Conservation (phyloP, 2,797 vertebrate species). For the Sardinella longiceps region DNA sequence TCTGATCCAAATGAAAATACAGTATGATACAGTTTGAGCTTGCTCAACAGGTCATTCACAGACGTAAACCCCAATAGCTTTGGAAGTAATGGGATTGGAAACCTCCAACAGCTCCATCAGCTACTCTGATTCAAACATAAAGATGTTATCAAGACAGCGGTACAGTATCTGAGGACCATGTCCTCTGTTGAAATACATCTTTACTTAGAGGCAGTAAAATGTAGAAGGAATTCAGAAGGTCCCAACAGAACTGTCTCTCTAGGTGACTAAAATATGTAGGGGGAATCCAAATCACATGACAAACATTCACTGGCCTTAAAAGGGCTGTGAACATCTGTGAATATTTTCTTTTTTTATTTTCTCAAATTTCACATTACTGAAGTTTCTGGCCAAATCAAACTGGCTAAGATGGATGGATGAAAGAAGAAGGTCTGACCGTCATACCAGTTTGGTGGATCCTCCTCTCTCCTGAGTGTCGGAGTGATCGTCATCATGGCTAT, state of each 20-base stretch:
- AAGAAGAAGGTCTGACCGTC: background rate
- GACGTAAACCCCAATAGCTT: background rate
- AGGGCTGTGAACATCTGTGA: background rate
- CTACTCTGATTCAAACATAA: background rate
- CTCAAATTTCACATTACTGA: background rate
- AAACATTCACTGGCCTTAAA: background rate
- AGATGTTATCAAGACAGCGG: background rate
- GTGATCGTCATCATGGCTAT: conserved; percentile 64
- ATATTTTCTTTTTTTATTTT: too few species aligned
- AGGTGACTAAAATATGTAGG: background rate
- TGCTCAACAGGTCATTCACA: background rate
- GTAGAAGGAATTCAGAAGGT: background rate
- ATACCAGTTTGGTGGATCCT: conserved; percentile 74
- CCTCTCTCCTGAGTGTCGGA: conserved; percentile 65
- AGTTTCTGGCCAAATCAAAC: background rate
- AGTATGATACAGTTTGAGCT: too few species aligned
- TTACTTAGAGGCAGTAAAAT: background rate
- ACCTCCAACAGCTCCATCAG: background rate
- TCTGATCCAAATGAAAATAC: too few species aligned
- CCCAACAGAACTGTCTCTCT: background rate
- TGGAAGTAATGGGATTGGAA: background rate
- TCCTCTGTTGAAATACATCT: background rate
- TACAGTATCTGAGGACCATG: background rate
- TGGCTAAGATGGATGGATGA: background rate
- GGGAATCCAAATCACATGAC: background rate